Conservation (phyloP, 2,888 invertebrate genomes). For the Opisthograptis luteolata region DNA sequence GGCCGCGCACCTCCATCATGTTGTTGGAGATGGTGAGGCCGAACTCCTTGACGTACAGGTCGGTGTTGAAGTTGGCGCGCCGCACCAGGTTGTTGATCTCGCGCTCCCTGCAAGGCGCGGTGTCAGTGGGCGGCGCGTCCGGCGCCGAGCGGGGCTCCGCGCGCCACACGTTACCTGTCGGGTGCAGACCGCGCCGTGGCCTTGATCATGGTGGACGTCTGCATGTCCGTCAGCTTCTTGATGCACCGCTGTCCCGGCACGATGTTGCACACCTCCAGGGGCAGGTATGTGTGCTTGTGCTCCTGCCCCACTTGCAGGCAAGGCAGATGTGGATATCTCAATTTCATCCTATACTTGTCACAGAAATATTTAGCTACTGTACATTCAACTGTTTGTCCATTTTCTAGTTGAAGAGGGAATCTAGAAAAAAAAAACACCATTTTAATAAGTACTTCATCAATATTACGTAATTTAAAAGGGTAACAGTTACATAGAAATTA, state of each 20-base stretch:
- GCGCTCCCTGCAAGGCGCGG: conserved; percentile 87
- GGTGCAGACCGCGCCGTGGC: conserved; percentile 99
- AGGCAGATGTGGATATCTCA: conserved; percentile 98
- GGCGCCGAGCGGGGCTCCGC: background rate
- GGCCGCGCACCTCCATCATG: conserved; percentile 99
- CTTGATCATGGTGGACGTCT: conserved; percentile 99
- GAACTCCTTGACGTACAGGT: conserved; percentile 99
- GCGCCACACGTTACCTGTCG: conserved; percentile 72
- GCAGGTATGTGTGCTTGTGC: conserved; percentile 99
- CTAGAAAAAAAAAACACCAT: conserved; percentile 70
- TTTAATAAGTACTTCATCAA: too few relatives aligned
- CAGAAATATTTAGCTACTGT: conserved; percentile 99
- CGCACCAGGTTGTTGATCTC: conserved; percentile 99
- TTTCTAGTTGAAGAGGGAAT: conserved; percentile 99
- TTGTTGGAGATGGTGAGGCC: conserved; percentile 98
- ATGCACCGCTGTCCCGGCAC: conserved; percentile 99
- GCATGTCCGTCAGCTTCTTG: conserved; percentile 99
- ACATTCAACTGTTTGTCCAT: conserved; percentile 99
- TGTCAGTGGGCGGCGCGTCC: background rate
- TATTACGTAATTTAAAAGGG: too few relatives aligned
- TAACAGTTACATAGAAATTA: background rate
- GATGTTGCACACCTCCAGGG: conserved; percentile 99
- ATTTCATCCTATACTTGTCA: conserved; percentile 99
- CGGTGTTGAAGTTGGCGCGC: conserved; percentile 99
- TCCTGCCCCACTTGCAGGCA: conserved; percentile 99